Percentiles rank a stretch among this genome's conserved stretches.
Evolutionary conservation across 2,113 vertebrate species (phyloP).

Genomic region (Callospermophilus lateralis): DNA sequence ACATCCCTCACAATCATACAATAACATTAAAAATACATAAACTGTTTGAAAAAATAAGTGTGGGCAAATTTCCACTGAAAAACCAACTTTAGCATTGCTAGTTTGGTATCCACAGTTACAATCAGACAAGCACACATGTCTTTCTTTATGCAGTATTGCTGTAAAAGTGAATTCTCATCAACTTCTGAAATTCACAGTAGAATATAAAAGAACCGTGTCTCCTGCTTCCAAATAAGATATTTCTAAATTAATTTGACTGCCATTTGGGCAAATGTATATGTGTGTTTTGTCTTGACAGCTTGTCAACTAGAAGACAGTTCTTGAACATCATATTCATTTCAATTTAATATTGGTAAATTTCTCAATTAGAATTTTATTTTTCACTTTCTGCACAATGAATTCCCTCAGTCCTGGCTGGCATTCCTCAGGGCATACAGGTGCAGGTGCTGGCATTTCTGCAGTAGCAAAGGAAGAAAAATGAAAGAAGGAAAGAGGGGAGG

Average conservation of each 20-base stretch:
- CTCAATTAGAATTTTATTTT: constrained; percentile 73
- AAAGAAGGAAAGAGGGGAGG: constrained; percentile 31
- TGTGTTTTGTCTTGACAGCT: constrained; percentile 82
- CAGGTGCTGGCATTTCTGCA: constrained; percentile 46
- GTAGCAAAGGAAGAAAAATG: constrained; percentile 59
- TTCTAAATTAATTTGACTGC: constrained; percentile 80
- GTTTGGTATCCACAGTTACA: neutral
- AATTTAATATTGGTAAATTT: constrained; percentile 68
- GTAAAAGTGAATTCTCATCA: constrained; percentile 71
- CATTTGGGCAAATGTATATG: constrained; percentile 83
- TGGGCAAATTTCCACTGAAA: constrained; percentile 14
- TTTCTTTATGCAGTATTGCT: neutral
- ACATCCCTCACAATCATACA: neutral
- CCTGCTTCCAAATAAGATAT: constrained; percentile 76
- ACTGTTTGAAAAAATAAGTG: constrained; percentile 16
- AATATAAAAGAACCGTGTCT: constrained; percentile 63
- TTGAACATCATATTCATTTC: constrained; percentile 79
- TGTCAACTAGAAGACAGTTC: constrained; percentile 72
- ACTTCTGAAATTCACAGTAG: constrained; percentile 63
- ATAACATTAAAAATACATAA: neutral
- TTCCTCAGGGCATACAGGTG: constrained; percentile 19
- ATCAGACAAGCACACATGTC: neutral
- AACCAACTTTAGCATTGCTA: neutral
- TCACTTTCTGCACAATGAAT: constrained; percentile 62
- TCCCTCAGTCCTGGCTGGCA: constrained; percentile 15